These are phyloP conservation scores for Philonicus albiceps DNA, from an alignment of 2,888 invertebrate genomes.

Conservation along the genomic window DNA sequence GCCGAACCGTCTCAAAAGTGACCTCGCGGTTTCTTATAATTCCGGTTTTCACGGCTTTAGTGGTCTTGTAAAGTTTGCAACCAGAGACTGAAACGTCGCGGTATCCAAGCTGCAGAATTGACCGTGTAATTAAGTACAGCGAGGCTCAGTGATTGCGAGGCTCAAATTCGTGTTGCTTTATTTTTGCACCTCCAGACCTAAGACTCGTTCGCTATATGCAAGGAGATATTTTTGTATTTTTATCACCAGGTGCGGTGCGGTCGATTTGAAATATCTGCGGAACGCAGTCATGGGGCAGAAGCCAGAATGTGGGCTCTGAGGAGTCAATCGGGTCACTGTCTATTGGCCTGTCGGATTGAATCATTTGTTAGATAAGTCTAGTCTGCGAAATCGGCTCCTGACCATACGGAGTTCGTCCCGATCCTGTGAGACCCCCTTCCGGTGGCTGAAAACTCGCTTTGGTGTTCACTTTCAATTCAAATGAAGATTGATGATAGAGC, in stretches of 20 bases:
- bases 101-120: background rate
- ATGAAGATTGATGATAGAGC: slow-evolving; percentile 51
- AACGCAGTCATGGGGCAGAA: background rate
- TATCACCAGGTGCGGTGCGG: background rate
- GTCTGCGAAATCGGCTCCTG: background rate
- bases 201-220: background rate
- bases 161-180: background rate
- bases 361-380: background rate
- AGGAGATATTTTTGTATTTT: background rate
- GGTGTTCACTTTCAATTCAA: slow-evolving; percentile 48
- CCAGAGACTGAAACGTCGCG: background rate
- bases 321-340: background rate
- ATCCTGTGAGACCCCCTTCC: background rate
- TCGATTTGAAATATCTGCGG: background rate
- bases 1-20: background rate
- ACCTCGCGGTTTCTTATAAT: background rate
- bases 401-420: background rate
- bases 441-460: slow-evolving; percentile 21
- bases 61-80: background rate
- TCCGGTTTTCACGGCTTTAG: background rate
- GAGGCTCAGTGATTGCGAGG: background rate
- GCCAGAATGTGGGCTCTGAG: background rate
- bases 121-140: background rate
- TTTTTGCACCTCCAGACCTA: background rate
- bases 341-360: background rate